Conservation (phyloP, 2,888 invertebrate species). For the Epiblema foenella region DNA sequence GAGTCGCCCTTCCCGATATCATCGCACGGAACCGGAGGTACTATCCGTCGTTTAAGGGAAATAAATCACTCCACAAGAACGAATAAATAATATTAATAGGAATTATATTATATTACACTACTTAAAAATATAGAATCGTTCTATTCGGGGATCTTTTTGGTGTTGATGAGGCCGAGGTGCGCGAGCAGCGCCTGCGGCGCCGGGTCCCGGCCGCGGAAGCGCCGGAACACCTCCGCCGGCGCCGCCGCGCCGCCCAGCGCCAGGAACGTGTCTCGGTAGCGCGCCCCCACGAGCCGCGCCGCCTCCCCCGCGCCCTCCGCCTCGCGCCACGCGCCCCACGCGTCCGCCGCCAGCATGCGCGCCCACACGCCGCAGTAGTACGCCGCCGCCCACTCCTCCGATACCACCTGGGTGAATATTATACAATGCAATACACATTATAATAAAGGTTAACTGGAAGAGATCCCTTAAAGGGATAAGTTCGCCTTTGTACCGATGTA, state of each 20-base stretch:
- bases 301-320: slow-evolving; percentile 91
- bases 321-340: slow-evolving; percentile 93
- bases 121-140: slow-evolving; percentile 12
- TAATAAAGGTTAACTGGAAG: no score
- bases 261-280: slow-evolving; percentile 93
- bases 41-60: not conserved
- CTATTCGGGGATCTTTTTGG: slow-evolving; percentile 58
- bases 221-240: slow-evolving; percentile 93
- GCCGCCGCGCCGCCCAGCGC: slow-evolving; percentile 92
- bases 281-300: slow-evolving; percentile 85
- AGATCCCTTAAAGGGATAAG: no score
- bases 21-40: not conserved
- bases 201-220: slow-evolving; percentile 96
- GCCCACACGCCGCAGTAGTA: slow-evolving; percentile 95
- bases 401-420: slow-evolving; percentile 93
- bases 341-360: slow-evolving; percentile 95
- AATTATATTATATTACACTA: slow-evolving; percentile 42
- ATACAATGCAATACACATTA: no score
- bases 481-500: no score
- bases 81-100: slow-evolving; percentile 39
- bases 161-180: slow-evolving; percentile 81
- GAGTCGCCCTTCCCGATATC: not conserved
- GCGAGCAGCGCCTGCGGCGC: slow-evolving; percentile 92
- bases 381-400: slow-evolving; percentile 93
- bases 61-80: slow-evolving; percentile 28